Base-by-base conservation (phyloP, 2,888 invertebrate genomes). In the Drosophila paranaensis region DNA sequence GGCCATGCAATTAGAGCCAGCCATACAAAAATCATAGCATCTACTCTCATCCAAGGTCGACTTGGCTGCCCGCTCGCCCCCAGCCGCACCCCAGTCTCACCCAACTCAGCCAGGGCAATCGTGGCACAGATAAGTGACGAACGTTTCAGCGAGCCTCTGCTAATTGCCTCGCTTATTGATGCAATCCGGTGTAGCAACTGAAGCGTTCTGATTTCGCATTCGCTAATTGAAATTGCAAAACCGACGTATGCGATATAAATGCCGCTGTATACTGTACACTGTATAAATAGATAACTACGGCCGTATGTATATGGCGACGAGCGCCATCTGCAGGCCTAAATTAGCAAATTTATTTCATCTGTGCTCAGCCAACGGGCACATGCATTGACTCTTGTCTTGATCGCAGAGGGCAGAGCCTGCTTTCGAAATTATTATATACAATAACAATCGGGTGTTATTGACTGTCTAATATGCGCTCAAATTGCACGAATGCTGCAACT, bases 131-230 rank as follows among this genome's bases (percentile, higher is more conserved):
- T 71, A 77, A 54, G 37, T 27, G 58, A 60, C 33, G 40, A 75
- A n/a, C 55, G 43, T 25, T 46, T 48, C 45, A 60, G 45, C 45
- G 67, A 33, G 13, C 46, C 46, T 16, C 51, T 60, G 79, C 79
- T 79, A 76, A 76, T 76, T 76, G 75, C 58, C 70, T 43, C 75
- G 70, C 64, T 76, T 75, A 77, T 79, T 75, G 76, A 55, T 79
- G 71, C 76, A 79, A 79, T 79, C 71, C 65, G 71, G 45, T 46
- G 45, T 57, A 2, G 51, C 48, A 74, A 39, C 39, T 43, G 51
- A 55, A 45, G 20, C 37, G 40, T 40, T 73, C 58, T 46, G 62
- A 75, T 77, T 73, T 73, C 35, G 67, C 57, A 74, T 42, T 55
- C 60, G 75, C 79, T 79, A 77, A 77, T 77, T 77, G 62, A 57